phyloP scores from a whole-genome alignment of 2,797 vertebrate genomes.

The Anguilla megastoma region DNA sequence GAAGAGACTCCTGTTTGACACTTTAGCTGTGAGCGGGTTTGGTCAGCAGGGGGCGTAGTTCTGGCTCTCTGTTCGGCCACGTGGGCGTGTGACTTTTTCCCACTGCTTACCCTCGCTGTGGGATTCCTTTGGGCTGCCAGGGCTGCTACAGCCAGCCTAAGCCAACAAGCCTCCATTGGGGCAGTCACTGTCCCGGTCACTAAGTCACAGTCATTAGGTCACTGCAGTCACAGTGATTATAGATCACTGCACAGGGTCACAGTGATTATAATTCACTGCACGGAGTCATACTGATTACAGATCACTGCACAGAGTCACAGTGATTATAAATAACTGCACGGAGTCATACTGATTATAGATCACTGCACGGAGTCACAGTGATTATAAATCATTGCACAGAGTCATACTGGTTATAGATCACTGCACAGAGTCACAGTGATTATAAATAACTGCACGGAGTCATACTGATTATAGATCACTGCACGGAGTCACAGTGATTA shows the following conservation, averaged over 20 bases:
- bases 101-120: slow-evolving; percentile 5
- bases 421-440: neutral
- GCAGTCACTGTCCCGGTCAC: neutral
- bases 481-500: no score
- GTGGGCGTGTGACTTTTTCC: slow-evolving; percentile 3
- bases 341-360: neutral
- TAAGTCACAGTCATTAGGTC: neutral
- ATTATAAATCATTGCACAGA: neutral
- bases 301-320: neutral
- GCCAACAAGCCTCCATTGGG: neutral
- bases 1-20: neutral
- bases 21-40: neutral
- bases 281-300: neutral
- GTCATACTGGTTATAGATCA: neutral
- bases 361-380: neutral
- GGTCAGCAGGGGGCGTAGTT: neutral
- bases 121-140: neutral
- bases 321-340: neutral
- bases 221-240: neutral
- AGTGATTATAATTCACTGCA: neutral
- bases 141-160: neutral
- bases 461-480: no score
- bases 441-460: neutral
- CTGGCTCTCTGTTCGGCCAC: neutral
- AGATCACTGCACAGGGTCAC: neutral